Percentiles rank a stretch among this genome's conserved stretches.
Evolutionary conservation across 2,113 vertebrate genomes (phyloP).

Genomic region (Neotoma lepida): DNA sequence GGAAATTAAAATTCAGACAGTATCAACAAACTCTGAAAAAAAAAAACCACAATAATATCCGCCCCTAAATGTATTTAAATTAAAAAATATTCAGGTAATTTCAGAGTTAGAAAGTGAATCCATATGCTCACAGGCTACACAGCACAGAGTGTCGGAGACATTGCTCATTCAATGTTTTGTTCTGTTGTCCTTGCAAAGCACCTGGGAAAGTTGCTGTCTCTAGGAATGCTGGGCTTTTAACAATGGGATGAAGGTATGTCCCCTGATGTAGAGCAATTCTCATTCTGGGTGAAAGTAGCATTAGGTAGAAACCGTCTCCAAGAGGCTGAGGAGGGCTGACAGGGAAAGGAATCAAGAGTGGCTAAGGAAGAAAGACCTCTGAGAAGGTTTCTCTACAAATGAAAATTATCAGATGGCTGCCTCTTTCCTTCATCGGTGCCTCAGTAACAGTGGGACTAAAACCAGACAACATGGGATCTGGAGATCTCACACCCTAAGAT

Average conservation of each 20-base stretch:
- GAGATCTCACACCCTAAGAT: background rate
- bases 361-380: background rate
- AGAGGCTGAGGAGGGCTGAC: background rate
- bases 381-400: background rate
- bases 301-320: background rate
- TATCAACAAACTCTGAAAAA: background rate
- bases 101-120: constrained; percentile 18
- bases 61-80: constrained; percentile 60
- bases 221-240: background rate
- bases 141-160: background rate
- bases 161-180: background rate
- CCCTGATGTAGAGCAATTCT: background rate
- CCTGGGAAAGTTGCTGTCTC: background rate
- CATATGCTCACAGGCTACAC: background rate
- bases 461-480: background rate
- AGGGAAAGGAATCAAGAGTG: background rate
- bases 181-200: background rate
- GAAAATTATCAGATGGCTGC: background rate
- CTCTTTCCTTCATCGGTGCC: background rate
- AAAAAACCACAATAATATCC: background rate
- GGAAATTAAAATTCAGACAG: background rate
- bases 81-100: constrained; percentile 34
- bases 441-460: background rate
- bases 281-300: background rate
- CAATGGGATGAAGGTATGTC: background rate